Conservation (phyloP, 2,888 invertebrate genomes). For the Heliconius erato region DNA sequence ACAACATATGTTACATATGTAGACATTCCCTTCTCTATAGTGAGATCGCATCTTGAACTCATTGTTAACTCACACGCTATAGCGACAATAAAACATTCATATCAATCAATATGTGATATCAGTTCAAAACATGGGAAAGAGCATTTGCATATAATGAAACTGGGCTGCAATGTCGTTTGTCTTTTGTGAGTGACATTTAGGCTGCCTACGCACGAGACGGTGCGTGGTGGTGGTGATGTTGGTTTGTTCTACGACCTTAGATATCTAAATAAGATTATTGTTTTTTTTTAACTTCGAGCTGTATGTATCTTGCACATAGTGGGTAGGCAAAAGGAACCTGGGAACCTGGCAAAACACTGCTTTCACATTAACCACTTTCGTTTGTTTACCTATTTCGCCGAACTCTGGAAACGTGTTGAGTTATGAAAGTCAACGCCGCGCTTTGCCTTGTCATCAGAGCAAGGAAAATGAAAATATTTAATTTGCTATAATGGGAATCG, state of each 20-base stretch:
- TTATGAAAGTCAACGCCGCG: too few relatives aligned
- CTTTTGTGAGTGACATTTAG: constrained; percentile 71
- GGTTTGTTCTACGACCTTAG: background rate
- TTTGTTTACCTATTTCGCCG: too few relatives aligned
- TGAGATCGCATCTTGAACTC: constrained; percentile 3
- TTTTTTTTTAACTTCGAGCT: too few relatives aligned
- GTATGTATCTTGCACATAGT: too few relatives aligned
- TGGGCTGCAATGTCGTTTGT: constrained; percentile 66
- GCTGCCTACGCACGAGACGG: constrained; percentile 51
- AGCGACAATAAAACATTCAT: constrained; percentile 54
- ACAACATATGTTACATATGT: background rate
- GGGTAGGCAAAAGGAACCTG: too few relatives aligned
- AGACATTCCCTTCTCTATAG: background rate
- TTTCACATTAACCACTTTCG: too few relatives aligned
- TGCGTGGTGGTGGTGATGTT: background rate
- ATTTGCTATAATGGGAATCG: too few relatives aligned
- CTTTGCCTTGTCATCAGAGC: too few relatives aligned
- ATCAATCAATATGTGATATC: constrained; percentile 73
- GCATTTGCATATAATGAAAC: constrained; percentile 84
- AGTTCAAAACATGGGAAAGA: constrained; percentile 71
- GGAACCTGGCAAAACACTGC: too few relatives aligned
- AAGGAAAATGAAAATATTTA: too few relatives aligned
- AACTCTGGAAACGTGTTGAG: too few relatives aligned
- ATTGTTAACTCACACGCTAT: constrained; percentile 26
- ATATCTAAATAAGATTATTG: background rate